phyloP scores from a whole-genome alignment of 1,140 invertebrate species.

The Atta texana region DNA sequence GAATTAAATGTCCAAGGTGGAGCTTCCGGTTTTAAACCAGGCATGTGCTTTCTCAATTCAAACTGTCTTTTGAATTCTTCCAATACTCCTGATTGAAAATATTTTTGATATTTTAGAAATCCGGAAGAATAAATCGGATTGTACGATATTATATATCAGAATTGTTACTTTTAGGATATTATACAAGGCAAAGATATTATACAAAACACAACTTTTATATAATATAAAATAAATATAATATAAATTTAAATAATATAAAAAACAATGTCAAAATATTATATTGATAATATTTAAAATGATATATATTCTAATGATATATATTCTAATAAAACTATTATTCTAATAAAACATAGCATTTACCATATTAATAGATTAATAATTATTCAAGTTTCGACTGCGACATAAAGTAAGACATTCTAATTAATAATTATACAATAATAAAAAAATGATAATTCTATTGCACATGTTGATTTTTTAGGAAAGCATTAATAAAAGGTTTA shows the following conservation, averaged over 20 bases:
- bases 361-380: neutral
- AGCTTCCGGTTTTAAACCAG: conserved; percentile 85
- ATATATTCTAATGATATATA: too few species aligned
- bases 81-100: conserved; percentile 82
- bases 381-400: neutral
- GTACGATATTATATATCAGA: neutral
- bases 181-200: neutral
- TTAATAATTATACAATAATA: conserved; percentile 9
- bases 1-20: conserved; percentile 96
- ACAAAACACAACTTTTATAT: neutral
- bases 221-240: neutral
- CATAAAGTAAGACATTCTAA: neutral
- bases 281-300: too few species aligned
- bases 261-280: too few species aligned
- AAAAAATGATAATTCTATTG: neutral
- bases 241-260: neutral
- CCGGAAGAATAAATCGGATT: neutral
- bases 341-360: neutral
- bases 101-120: conserved; percentile 1
- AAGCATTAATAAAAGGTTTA: neutral
- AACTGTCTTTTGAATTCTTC: conserved; percentile 84
- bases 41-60: conserved; percentile 80
- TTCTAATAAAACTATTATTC: too few species aligned
- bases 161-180: conserved; percentile 4
- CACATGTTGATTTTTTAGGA: neutral